Evolutionary conservation across 2,888 invertebrate genomes (phyloP).

Genomic region (Cartodere bifasciata): DNA sequence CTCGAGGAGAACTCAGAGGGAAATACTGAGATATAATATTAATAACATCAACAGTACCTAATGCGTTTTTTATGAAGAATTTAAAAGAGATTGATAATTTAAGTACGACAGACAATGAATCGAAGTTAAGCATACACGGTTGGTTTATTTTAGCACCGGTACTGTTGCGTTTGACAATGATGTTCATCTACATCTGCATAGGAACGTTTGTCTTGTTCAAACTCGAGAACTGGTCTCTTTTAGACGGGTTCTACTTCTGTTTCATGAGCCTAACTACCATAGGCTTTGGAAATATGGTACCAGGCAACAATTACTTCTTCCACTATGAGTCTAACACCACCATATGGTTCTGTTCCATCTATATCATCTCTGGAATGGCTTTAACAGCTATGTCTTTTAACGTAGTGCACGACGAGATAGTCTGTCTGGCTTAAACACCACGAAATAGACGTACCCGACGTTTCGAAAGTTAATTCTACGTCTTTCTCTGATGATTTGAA

Average conservation of each 20-base stretch:
- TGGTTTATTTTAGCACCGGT: constrained; percentile 82
- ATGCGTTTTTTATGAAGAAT: too few species aligned
- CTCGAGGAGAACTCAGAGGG: constrained; percentile 38
- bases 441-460: too few species aligned
- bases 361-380: constrained; percentile 77
- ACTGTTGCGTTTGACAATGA: constrained; percentile 73
- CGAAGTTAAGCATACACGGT: constrained; percentile 61
- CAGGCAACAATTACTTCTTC: constrained; percentile 49
- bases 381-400: constrained; percentile 85
- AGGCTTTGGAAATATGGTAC: constrained; percentile 73
- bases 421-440: constrained; percentile 62
- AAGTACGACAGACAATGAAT: constrained; percentile 57
- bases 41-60: too few species aligned
- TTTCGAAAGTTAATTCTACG: constrained; percentile 32
- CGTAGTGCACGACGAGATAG: constrained; percentile 78
- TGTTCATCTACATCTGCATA: constrained; percentile 82
- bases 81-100: constrained; percentile 50
- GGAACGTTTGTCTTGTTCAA: constrained; percentile 81
- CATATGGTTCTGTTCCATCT: constrained; percentile 80
- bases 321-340: constrained; percentile 51
- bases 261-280: constrained; percentile 91
- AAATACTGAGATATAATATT: constrained; percentile 33
- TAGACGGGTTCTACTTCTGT: constrained; percentile 90
- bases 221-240: constrained; percentile 79
- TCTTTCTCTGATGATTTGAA: constrained; percentile 49